These are phyloP conservation scores for Schizaphis graminum DNA, from an alignment of 2,888 invertebrate genomes.

Conservation along the genomic window DNA sequence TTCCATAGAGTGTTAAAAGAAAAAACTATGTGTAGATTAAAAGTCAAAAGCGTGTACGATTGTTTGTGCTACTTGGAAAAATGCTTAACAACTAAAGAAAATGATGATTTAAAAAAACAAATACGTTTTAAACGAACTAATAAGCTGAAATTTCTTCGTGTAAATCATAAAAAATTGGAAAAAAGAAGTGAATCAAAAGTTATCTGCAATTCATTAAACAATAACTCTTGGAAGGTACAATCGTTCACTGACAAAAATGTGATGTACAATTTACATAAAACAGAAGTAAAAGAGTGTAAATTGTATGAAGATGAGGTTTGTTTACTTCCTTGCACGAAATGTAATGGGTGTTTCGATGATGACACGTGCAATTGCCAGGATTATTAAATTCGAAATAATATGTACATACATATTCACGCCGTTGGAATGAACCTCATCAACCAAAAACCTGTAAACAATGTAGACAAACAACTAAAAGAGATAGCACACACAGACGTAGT, in stretches of 20 bases:
- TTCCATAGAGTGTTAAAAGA: background rate
- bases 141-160: background rate
- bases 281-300: background rate
- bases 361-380: background rate
- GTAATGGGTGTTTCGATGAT: background rate
- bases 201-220: background rate
- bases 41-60: background rate
- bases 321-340: conserved; percentile 18
- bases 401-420: background rate
- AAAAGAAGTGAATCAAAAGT: background rate
- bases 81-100: background rate
- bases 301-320: background rate
- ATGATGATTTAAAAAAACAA: conserved; percentile 8
- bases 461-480: too few relatives aligned
- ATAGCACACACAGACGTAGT: too few relatives aligned
- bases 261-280: conserved; percentile 11
- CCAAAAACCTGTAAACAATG: background rate
- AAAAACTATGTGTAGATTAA: background rate
- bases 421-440: background rate
- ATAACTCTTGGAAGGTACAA: background rate
- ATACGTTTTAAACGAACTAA: background rate
- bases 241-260: background rate
- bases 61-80: conserved; percentile 1
- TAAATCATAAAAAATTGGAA: background rate
- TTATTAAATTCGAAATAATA: background rate